Base-by-base conservation (phyloP, 2,113 vertebrate genomes). In the Ochotona princeps region DNA sequence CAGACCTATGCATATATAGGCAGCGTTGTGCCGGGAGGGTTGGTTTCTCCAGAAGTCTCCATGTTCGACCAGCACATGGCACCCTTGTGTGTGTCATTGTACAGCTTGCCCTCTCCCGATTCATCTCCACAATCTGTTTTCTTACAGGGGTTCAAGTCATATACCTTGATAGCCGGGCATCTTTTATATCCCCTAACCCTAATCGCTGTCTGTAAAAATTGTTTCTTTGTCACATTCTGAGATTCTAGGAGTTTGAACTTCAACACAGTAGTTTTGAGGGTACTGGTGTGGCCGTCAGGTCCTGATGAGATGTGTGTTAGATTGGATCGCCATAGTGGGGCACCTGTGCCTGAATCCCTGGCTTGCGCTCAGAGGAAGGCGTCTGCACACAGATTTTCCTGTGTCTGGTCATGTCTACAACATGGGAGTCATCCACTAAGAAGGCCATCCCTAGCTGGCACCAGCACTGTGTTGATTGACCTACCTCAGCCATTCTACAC, bases 1-100 rank as follows among this genome's bases (percentile, higher is more conserved):
- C 61, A 47, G 38, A 8, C 49, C 11, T 32, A 21, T 32, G 14
- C 65, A 12, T 47, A 17, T 75, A 87, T 32, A 32, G 14, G 5
- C 74, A n/a, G n/a, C n/a, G n/a, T n/a, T n/a, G n/a, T n/a, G n/a
- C n/a, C n/a, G n/a, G n/a, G n/a, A 8, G 9, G 18, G 5, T 2
- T 26, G 18, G 6, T 51, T 80, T 73, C 17, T 76, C 25, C 44
- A 26, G 7, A 70, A 25, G 63, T 13, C 3, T 25, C 20, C 61
- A 28, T 30, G 8, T 2, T 7, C 1, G 5, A 11, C 11, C n/a
- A 72, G 14, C 28, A 9, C 3, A 4, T 5, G 11, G 20, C 4
- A 0, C 5, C 44, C 23, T 18, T 70, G 23, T 21, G 15, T 65
- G 0, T 28, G 11, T 51, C 21, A 21, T 70, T 5, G 20, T 8